Evolutionary conservation across 2,888 invertebrate species (phyloP).

Genomic region (Abrostola tripartita): DNA sequence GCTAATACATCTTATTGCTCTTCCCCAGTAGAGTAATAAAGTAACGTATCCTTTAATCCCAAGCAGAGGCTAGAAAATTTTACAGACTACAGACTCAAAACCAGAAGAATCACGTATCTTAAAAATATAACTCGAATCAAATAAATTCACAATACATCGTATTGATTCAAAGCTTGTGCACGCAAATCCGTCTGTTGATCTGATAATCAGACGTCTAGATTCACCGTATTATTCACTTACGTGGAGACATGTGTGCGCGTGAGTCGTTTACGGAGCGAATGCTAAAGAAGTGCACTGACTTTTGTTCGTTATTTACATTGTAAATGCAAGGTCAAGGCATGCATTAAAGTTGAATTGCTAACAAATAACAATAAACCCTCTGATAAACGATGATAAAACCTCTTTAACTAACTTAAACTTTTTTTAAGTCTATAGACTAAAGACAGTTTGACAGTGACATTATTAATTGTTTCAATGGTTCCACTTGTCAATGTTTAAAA

Average conservation of each 20-base stretch:
- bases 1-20: too few relatives aligned
- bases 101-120: not conserved
- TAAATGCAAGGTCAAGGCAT: conserved; percentile 40
- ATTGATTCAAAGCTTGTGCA: conserved; percentile 40
- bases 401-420: too few relatives aligned
- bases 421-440: too few relatives aligned
- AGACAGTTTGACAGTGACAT: too few relatives aligned
- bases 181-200: conserved; percentile 44
- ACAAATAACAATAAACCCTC: too few relatives aligned
- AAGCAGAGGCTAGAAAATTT: too few relatives aligned
- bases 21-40: too few relatives aligned
- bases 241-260: conserved; percentile 41
- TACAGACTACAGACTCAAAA: too few relatives aligned
- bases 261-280: conserved; percentile 31
- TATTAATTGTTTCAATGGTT: too few relatives aligned
- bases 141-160: conserved; percentile 12
- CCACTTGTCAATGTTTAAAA: too few relatives aligned
- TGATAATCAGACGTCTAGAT: conserved; percentile 42
- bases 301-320: conserved; percentile 21
- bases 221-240: conserved; percentile 45
- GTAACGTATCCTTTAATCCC: too few relatives aligned
- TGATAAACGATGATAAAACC: too few relatives aligned
- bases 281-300: conserved; percentile 49
- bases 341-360: not conserved
- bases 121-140: conserved; percentile 7